phyloP scores from a whole-genome alignment of 2,113 vertebrate genomes.

The Serinus canaria region DNA sequence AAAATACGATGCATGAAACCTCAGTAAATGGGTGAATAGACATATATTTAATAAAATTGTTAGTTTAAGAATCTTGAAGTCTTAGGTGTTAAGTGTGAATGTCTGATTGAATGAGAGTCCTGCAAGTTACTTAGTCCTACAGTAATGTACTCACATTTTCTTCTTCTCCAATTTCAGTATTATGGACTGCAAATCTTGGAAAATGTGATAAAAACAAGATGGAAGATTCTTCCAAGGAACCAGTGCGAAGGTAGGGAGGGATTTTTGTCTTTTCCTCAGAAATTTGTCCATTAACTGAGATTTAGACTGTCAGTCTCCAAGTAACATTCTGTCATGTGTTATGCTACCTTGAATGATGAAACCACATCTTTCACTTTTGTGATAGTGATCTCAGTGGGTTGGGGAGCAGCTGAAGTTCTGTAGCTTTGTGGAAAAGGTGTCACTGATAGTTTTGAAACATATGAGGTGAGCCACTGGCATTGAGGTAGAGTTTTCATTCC shows the following conservation, averaged over 20 bases:
- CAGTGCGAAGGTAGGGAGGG: constrained; percentile 91
- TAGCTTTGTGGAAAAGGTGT: neutral
- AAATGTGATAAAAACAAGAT: constrained; percentile 97
- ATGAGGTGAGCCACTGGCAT: neutral
- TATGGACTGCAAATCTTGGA: constrained; percentile 98
- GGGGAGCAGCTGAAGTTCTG: neutral
- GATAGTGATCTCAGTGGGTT: neutral
- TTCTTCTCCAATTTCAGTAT: constrained; percentile 90
- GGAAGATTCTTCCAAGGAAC: constrained; percentile 97
- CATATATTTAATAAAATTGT: constrained; percentile 66
- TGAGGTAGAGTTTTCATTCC: neutral
- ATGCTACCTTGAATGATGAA: neutral
- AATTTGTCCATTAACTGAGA: neutral
- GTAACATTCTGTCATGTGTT: neutral
- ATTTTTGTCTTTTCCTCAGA: neutral
- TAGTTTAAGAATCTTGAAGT: constrained; percentile 72
- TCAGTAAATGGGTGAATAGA: constrained; percentile 79
- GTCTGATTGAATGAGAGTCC: constrained; percentile 77
- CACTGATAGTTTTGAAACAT: neutral
- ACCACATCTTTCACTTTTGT: neutral
- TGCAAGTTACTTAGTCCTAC: constrained; percentile 42
- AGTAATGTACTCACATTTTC: constrained; percentile 70
- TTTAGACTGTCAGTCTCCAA: neutral
- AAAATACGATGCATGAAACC: constrained; percentile 78
- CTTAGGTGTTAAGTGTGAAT: constrained; percentile 76